phyloP scores from a whole-genome alignment of 2,797 vertebrate species.

The Stomatorhinus walkeri region DNA sequence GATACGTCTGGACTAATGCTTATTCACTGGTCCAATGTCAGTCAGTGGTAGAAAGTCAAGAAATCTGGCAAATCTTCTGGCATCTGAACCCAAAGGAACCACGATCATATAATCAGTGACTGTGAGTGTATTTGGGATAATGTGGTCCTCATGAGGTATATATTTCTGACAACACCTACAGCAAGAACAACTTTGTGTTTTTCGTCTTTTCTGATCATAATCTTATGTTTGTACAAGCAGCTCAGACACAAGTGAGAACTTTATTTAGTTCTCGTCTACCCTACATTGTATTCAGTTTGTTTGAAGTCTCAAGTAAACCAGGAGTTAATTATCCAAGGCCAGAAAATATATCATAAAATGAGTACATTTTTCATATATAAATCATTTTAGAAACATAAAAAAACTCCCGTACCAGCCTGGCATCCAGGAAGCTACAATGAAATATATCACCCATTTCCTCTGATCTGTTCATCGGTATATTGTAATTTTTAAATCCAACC shows the following conservation, averaged over 20 bases:
- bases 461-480: background rate
- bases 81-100: constrained; percentile 10
- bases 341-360: background rate
- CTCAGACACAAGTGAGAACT: background rate
- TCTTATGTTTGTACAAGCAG: background rate
- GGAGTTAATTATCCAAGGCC: background rate
- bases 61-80: background rate
- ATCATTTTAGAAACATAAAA: background rate
- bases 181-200: background rate
- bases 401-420: background rate
- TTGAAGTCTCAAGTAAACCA: background rate
- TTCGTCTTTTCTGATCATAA: background rate
- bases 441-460: background rate
- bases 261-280: background rate
- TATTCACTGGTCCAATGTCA: background rate
- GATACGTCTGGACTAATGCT: background rate
- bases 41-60: background rate
- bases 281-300: background rate
- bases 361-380: background rate
- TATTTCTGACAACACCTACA: background rate
- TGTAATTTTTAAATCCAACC: background rate
- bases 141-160: background rate
- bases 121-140: background rate
- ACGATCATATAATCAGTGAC: background rate
- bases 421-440: background rate